These are phyloP conservation scores for Bambusicola thoracicus DNA, from an alignment of 2,113 vertebrate genomes.

Conservation along the genomic window DNA sequence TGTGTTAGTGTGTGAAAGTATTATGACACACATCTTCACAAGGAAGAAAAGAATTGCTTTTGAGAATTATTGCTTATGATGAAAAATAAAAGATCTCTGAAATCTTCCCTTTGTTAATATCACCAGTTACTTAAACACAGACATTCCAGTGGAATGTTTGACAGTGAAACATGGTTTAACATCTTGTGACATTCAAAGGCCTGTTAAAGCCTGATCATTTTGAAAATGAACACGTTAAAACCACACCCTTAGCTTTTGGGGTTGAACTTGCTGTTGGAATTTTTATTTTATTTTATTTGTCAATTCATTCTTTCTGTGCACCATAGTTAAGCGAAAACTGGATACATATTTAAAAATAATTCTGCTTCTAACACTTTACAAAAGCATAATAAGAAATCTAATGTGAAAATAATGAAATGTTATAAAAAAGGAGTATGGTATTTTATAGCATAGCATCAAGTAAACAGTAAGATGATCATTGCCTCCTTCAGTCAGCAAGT, in stretches of 20 bases:
- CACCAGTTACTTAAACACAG: constrained; percentile 44
- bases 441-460: background rate
- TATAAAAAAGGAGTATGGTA: background rate
- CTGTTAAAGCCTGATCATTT: constrained; percentile 3
- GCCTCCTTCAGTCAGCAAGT: background rate
- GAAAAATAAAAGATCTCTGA: background rate
- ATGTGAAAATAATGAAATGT: background rate
- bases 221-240: constrained; percentile 37
- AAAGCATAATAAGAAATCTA: background rate
- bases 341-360: background rate
- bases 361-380: background rate
- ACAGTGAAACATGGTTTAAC: background rate
- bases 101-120: background rate
- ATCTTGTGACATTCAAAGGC: background rate
- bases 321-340: background rate
- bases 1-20: background rate
- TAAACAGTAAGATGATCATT: background rate
- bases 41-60: background rate
- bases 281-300: background rate
- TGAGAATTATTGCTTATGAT: background rate
- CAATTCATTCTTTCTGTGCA: background rate
- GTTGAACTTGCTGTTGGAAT: background rate
- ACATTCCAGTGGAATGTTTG: background rate
- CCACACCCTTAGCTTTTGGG: background rate
- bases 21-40: background rate